Base-by-base conservation (phyloP, 1,140 invertebrate species). In the Drosophila parabipectinata region DNA sequence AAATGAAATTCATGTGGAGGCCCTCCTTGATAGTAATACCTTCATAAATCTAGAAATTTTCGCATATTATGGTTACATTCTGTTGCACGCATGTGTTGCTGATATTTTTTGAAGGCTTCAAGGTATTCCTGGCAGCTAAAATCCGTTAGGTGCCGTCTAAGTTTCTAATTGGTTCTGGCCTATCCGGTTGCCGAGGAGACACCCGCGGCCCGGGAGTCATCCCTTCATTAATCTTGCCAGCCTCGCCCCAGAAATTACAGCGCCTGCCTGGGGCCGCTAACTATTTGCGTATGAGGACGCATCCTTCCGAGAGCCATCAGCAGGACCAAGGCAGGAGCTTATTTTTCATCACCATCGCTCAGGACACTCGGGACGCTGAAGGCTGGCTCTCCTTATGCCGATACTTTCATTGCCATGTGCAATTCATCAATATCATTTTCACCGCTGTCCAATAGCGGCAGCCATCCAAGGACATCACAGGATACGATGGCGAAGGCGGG, bases 381-480 rank as follows among this genome's bases (percentile, higher is more conserved):
- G 39, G 15, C 15, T n/a, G 80, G 80, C 8, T 14, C 12, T n/a
- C 39, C 39, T 41, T 10, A 10, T 14, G 12, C 6, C 28, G 26
- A n/a, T 32, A 72, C 73, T 83, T 83, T 71, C 75, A 73, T 59
- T 79, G 83, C 82, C 64, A 88, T 87, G 75, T 87, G 87, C 87
- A 90, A 90, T 90, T 90, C 87, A 90, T 90, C 87, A 90, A 90
- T 90, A 90, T 90, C 87, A 87, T 90, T 90, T 90, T 83, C 87
- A 80, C 79, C 79, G 79, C 76, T 88, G 82, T 88, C 83, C 78
- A 87, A 83, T 79, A 30, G 66, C 68, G 62, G 62, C 66, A 10
- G 32, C 9, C 9, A 3, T 37, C 9, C 34, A 69, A 69, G 67
- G 30, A 34, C 51, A 34, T 21, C 21, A 21, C 21, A 21, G 2